Evolutionary conservation across 2,797 vertebrate species (phyloP).

Genomic region (Acridotheres tristis): DNA sequence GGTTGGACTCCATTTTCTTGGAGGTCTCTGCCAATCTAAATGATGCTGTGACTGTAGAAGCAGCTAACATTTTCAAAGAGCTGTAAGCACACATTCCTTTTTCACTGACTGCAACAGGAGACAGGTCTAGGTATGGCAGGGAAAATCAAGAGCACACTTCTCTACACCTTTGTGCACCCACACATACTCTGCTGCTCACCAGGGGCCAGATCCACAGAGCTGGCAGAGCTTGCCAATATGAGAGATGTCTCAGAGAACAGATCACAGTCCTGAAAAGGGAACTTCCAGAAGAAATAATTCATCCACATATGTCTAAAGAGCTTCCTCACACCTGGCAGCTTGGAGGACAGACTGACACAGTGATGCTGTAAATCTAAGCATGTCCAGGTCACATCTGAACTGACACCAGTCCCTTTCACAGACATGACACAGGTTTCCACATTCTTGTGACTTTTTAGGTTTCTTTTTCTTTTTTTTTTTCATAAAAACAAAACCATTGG

Average conservation of each 20-base stretch:
- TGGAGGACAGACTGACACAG: neutral
- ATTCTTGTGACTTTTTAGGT: neutral
- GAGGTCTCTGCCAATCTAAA: neutral
- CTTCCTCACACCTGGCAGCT: neutral
- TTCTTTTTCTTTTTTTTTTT: no score
- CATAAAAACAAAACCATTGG: neutral
- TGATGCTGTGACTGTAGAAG: neutral
- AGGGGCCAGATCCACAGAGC: neutral
- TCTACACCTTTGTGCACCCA: fast-evolving
- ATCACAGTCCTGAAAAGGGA: neutral
- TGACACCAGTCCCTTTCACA: neutral
- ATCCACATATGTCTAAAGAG: neutral
- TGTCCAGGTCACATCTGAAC: neutral
- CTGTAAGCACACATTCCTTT: neutral
- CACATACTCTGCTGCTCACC: neutral
- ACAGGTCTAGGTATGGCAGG: neutral
- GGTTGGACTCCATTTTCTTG: neutral
- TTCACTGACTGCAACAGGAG: neutral
- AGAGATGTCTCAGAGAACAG: neutral
- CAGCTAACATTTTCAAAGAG: neutral
- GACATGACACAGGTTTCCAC: neutral
- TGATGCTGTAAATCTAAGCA: fast-evolving
- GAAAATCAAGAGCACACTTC: neutral
- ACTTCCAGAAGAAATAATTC: neutral
- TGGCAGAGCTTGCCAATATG: neutral